phyloP scores from a whole-genome alignment of 2,888 invertebrate genomes.

The Zygaena filipendulae region DNA sequence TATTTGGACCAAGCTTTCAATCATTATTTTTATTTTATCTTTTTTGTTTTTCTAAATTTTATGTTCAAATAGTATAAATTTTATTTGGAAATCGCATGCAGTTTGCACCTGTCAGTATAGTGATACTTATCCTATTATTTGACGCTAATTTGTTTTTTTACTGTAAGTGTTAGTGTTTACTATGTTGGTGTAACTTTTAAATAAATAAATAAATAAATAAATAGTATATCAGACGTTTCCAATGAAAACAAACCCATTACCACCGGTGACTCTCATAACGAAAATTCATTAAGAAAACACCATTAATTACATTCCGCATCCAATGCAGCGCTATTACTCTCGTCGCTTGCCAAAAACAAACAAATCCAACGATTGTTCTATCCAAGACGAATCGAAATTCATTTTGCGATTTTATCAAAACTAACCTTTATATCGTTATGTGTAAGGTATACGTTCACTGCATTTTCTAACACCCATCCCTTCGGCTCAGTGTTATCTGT shows the following conservation, averaged over 20 bases:
- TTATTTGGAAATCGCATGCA: too few relatives aligned
- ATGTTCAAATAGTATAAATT: too few relatives aligned
- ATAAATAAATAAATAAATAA: too few relatives aligned
- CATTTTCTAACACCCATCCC: slow-evolving; percentile 1
- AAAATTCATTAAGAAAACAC: slow-evolving; percentile 58
- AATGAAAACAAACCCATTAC: slow-evolving; percentile 40
- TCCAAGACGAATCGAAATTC: slow-evolving; percentile 24
- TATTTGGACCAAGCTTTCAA: too few relatives aligned
- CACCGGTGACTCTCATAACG: slow-evolving; percentile 46
- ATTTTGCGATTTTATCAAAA: slow-evolving; percentile 13
- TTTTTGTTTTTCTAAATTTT: too few relatives aligned
- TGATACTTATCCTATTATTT: too few relatives aligned
- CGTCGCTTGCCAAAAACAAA: slow-evolving; percentile 59
- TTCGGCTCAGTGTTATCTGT: slow-evolving; percentile 5
- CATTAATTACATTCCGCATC: slow-evolving; percentile 51
- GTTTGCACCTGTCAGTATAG: too few relatives aligned
- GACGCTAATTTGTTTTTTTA: too few relatives aligned
- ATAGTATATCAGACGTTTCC: slow-evolving; percentile 29
- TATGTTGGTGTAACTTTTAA: too few relatives aligned
- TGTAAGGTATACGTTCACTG: slow-evolving; percentile 19
- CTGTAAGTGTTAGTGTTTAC: too few relatives aligned
- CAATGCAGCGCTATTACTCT: slow-evolving; percentile 53
- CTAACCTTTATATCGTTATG: slow-evolving; percentile 14
- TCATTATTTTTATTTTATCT: too few relatives aligned
- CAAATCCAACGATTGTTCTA: slow-evolving; percentile 62